phyloP scores from a whole-genome alignment of 2,797 vertebrate species.

The Sebastes nivosus region DNA sequence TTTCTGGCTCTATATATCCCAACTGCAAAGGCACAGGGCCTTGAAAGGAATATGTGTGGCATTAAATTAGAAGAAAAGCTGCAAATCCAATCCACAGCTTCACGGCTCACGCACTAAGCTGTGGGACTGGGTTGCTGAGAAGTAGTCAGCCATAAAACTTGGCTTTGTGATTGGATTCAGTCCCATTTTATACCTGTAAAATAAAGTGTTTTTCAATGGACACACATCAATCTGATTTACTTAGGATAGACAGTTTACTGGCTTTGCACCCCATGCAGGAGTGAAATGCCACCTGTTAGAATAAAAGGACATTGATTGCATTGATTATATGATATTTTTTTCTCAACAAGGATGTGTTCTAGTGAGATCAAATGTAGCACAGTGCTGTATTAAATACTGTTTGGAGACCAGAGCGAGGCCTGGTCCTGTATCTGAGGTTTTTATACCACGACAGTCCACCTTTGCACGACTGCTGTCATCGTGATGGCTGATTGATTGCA shows the following conservation, averaged over 20 bases:
- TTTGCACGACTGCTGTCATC: not conserved
- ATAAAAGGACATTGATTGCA: not conserved
- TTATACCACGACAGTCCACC: not conserved
- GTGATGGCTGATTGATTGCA: not conserved
- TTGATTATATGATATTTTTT: not conserved
- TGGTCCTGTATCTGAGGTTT: not conserved
- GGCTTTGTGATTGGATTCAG: not conserved
- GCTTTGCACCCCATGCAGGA: not conserved
- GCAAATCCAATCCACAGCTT: conserved; percentile 28
- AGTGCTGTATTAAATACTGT: not conserved
- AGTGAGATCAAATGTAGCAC: not conserved
- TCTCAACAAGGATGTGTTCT: not conserved
- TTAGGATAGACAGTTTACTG: not conserved
- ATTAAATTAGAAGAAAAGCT: conserved; percentile 18
- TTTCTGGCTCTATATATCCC: not conserved
- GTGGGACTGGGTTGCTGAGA: not conserved
- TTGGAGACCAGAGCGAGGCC: not conserved
- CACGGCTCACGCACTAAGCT: not conserved
- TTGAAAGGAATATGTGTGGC: not conserved
- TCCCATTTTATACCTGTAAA: not conserved
- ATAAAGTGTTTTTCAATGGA: not conserved
- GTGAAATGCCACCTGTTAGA: not conserved
- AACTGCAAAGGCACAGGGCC: not conserved
- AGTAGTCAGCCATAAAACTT: not conserved
- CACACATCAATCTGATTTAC: not conserved